These are phyloP conservation scores for Spisula solida DNA, from an alignment of 2,888 invertebrate genomes.

Conservation along the genomic window DNA sequence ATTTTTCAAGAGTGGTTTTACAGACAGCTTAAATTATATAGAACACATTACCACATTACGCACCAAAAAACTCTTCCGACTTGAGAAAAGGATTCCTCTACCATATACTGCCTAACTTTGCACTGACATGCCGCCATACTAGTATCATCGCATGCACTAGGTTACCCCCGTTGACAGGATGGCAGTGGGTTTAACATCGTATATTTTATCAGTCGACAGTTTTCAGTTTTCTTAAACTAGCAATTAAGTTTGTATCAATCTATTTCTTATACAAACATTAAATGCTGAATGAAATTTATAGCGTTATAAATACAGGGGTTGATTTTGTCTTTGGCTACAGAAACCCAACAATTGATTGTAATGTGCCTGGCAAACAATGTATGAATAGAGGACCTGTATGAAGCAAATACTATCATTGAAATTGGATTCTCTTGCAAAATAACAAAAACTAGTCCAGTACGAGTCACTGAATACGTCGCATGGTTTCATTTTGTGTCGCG, in stretches of 20 bases:
- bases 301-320: neutral
- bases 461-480: slow-evolving; percentile 14
- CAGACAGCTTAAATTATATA: neutral
- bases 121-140: no score
- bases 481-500: neutral
- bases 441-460: neutral
- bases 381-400: neutral
- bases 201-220: neutral
- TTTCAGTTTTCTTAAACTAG: slow-evolving; percentile 3
- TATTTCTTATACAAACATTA: neutral
- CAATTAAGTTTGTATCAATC: slow-evolving; percentile 7
- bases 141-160: neutral
- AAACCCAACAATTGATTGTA: neutral
- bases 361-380: neutral
- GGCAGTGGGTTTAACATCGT: neutral
- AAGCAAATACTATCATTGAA: neutral
- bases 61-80: neutral
- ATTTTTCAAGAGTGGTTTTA: neutral
- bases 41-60: neutral
- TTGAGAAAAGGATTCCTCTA: neutral
- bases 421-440: neutral
- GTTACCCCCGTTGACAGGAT: neutral
- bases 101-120: neutral
- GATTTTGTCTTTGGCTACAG: neutral
- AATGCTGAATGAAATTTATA: neutral